phyloP scores from a whole-genome alignment of 2,888 invertebrate species.

The Lumbricus terrestris region DNA sequence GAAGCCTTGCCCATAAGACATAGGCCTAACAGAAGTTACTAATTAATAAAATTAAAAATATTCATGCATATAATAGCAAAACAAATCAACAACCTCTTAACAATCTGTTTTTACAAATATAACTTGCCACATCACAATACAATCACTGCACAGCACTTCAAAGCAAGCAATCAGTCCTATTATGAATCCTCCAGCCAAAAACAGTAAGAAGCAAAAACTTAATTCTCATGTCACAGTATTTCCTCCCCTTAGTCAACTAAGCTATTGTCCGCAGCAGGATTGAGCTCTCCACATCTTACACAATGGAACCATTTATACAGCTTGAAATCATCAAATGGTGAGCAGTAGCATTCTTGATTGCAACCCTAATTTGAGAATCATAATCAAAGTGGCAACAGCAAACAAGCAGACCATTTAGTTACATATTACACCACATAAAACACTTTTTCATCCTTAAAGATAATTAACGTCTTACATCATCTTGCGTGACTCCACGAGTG shows the following conservation, averaged over 20 bases:
- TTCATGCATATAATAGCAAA: not conserved
- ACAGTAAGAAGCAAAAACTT: not conserved
- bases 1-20: too few relatives aligned
- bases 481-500: conserved; percentile 66
- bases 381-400: not conserved
- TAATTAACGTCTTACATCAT: conserved; percentile 60
- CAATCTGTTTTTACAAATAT: not conserved
- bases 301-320: too few relatives aligned
- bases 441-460: too few relatives aligned
- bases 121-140: not conserved
- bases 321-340: too few relatives aligned
- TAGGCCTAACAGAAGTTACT: too few relatives aligned
- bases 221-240: not conserved
- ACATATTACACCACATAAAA: not conserved
- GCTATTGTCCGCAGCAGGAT: too few relatives aligned
- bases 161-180: not conserved
- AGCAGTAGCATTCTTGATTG: not conserved
- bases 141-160: not conserved
- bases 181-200: not conserved
- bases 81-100: not conserved
- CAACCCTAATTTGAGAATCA: not conserved
- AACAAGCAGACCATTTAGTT: not conserved
- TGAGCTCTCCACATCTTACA: too few relatives aligned
- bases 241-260: too few relatives aligned
- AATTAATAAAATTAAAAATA: not conserved